Base-by-base conservation (phyloP, 2,888 invertebrate genomes). In the Ochropleura plecta region DNA sequence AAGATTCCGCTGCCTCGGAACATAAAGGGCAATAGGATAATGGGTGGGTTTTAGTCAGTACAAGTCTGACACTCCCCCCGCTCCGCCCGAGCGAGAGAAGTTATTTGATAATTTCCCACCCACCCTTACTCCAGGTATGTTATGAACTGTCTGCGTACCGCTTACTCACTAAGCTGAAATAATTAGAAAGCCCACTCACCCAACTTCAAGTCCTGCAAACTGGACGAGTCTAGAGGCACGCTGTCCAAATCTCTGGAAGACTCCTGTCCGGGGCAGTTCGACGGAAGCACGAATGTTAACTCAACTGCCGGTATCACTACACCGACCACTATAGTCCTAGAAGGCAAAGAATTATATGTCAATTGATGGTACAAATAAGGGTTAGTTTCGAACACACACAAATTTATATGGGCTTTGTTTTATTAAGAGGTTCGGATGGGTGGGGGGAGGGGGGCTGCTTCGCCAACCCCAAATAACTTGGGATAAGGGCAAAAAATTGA, bases 181-280 rank as follows among this genome's bases (percentile, higher is more conserved):
- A n/a, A 9, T 55, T 12, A 48, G 16, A 48, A 51, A 44, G 14
- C 14, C 40, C 14, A 82, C 91, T 90, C 93, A 97, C 97, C 97
- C 94, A 97, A 96, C 92, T 97, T 97, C 89, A 98, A 97, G 91
- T 98, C 98, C 85, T 98, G 98, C 87, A 98, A 97, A 92, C 98
- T 98, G 83, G 98, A 98, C 9, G 98, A 98, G 95, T 99, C 98
- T 2, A 98, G 98, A 55, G 98, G 97, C 57, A 98, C 98, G 82
- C 98, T 98, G 95, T 98, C 98, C 83, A 98, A 97, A 94, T 98
- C 98, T 73, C 98, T 97, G 73, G 98, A 98, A 79, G 98, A 98
- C 96, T 98, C 98, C 93, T 98, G 98, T 12, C 98, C 98, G 59
- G 98, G 98, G 90, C 98, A 98, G 92, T 97, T 98, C 78, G 98